Base-by-base conservation (phyloP, 2,888 invertebrate species). In the Diaphora mendica region DNA sequence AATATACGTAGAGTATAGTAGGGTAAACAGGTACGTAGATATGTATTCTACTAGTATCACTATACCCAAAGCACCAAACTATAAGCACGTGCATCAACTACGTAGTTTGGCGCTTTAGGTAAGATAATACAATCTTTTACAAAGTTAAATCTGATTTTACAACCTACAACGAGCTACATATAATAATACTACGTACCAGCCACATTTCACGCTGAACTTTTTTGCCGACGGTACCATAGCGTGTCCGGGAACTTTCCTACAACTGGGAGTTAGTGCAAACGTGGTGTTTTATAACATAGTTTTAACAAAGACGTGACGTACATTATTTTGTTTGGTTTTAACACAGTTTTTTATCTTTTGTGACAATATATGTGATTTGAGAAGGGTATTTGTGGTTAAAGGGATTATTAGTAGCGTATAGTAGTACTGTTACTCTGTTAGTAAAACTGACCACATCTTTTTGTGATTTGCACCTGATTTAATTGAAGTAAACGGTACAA, bases 191-290 rank as follows among this genome's bases (percentile, higher is more conserved):
- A 70, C 64, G 65, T 48, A 62, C 48, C 65, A 44, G 72, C 66
- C 68, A 77, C 81, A 78, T 73, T 78, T 80, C 68, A 77, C 78
- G 55, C 75, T 64, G 71, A 83, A 85, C 78, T 83, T 85, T 81
- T 79, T 79, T 74, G 68, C 74, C 64, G 42, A 72, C 72, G 73
- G 69, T 77, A 76, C 73, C 69, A 76, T 77, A 59, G 77, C 78
- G 62, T 76, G 80, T 79, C 72, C 73, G 73, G 73, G 65, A 81
- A 84, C 79, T 84, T 81, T 79, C 67, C 70, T 71, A 75, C 77
- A 77, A 71, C 72, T 62, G 74, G 76, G 59, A 66, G 82, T 79
- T 79, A 78, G 74, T 82, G 77, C 79, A 83, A 80, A 81, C 76
- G 78, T 65, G 55, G 75, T 78, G 75, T 82, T 85, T 83, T 83